A percentile compares a stretch with the other conserved stretches of the same genome.
Evolutionary conservation across 2,797 vertebrate genomes (phyloP).

Genomic region (Argentina silus): DNA sequence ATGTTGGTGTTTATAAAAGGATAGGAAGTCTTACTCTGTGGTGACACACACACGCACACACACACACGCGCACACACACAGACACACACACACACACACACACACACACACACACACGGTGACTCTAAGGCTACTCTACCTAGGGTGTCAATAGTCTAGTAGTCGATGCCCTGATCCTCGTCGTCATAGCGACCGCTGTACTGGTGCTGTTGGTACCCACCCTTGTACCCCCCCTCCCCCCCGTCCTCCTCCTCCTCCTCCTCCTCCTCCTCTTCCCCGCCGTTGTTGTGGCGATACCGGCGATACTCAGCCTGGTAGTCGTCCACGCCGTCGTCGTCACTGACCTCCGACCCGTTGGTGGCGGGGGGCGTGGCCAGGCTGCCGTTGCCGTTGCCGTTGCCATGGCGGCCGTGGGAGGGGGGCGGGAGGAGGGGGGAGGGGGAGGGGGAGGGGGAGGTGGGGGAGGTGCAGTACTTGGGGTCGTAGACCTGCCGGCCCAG

Average conservation of each 20-base stretch:
- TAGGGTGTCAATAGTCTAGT: too few relatives aligned
- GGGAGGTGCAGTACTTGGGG: slow-evolving; percentile 85
- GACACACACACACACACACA: too few relatives aligned
- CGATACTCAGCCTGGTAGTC: slow-evolving; percentile 84
- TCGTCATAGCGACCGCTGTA: slow-evolving; percentile 80
- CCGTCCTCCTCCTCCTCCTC: slow-evolving; percentile 78
- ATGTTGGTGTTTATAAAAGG: slow-evolving; percentile 79
- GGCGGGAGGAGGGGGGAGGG: neutral
- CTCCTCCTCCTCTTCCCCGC: neutral
- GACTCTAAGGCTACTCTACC: too few relatives aligned
- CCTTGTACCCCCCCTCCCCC: slow-evolving; percentile 29
- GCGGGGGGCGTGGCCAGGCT: slow-evolving; percentile 79
- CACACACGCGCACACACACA: too few relatives aligned
- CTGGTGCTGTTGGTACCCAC: slow-evolving; percentile 69
- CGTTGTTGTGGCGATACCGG: neutral
- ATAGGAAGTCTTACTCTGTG: slow-evolving; percentile 85
- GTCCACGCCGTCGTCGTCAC: slow-evolving; percentile 71
- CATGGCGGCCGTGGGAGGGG: neutral
- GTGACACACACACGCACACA: slow-evolving; percentile 58
- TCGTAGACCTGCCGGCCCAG: slow-evolving; percentile 89
- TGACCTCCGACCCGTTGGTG: slow-evolving; percentile 83
- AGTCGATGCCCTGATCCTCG: slow-evolving; percentile 79
- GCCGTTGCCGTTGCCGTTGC: too few relatives aligned
- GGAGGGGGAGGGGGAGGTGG: slow-evolving; percentile 71
- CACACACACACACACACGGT: too few relatives aligned